Evolutionary conservation across 2,113 vertebrate genomes (phyloP).

Genomic region (Hyperoodon ampullatus): DNA sequence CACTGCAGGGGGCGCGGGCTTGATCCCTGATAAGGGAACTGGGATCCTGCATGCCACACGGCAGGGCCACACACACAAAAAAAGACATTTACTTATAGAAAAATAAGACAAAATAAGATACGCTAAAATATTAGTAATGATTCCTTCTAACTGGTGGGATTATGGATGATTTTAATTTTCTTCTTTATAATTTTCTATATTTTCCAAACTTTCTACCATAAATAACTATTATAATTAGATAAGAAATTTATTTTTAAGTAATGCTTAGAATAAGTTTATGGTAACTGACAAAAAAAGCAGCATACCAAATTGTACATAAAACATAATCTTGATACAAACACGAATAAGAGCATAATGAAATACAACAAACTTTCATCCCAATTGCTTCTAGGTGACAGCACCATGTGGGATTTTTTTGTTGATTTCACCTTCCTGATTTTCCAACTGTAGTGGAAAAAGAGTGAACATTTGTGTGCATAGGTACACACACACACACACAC

Average conservation of each 20-base stretch:
- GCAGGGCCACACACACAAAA: not conserved
- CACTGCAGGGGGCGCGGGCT: too few species aligned
- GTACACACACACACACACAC: not conserved
- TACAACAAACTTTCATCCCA: not conserved
- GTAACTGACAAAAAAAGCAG: not conserved
- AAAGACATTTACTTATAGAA: conserved; percentile 26
- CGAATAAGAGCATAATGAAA: not conserved
- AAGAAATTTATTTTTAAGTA: conserved; percentile 65
- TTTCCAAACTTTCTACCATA: conserved; percentile 67
- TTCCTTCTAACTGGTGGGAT: conserved; percentile 51
- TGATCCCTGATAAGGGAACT: too few species aligned
- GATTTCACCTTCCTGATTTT: not conserved
- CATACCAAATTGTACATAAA: not conserved
- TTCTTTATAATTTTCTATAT: conserved; percentile 69
- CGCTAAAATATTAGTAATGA: not conserved
- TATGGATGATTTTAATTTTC: conserved; percentile 66
- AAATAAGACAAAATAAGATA: conserved; percentile 37
- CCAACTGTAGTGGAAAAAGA: not conserved
- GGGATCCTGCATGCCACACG: too few species aligned
- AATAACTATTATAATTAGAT: conserved; percentile 69
- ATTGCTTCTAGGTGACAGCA: not conserved
- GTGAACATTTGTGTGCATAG: too few species aligned
- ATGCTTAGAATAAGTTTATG: conserved; percentile 53
- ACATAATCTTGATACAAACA: not conserved
- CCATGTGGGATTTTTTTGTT: not conserved